Conservation (phyloP, 1,140 invertebrate genomes). For the Penaeus indicus region DNA sequence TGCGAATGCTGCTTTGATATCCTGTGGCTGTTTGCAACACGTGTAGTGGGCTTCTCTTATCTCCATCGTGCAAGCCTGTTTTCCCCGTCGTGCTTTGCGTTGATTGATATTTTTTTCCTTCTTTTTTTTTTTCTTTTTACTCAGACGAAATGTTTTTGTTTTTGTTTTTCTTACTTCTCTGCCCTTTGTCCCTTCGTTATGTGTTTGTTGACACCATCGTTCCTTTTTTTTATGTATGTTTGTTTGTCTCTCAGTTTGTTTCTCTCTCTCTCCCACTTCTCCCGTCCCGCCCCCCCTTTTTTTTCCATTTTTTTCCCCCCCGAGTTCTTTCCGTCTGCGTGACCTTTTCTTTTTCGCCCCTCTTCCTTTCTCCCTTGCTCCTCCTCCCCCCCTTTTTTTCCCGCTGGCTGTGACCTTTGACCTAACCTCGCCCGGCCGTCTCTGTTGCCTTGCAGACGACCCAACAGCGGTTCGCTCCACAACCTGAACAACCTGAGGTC, state of each 20-base stretch:
- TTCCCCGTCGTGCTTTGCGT: too few relatives aligned
- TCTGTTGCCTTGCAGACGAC: conserved; percentile 56
- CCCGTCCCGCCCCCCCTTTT: neutral
- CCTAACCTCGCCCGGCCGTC: conserved; percentile 21
- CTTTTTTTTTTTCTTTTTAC: too few relatives aligned
- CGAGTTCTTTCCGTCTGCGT: neutral
- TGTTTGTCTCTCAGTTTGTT: neutral
- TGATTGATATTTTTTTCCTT: too few relatives aligned
- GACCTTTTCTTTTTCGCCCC: neutral
- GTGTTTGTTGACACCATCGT: too few relatives aligned
- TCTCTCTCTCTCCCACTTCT: neutral
- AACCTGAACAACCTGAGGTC: conserved; percentile 52
- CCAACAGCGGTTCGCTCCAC: conserved; percentile 64
- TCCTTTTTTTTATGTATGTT: too few relatives aligned
- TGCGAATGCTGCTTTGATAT: too few relatives aligned
- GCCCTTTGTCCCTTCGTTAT: too few relatives aligned
- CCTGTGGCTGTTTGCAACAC: too few relatives aligned
- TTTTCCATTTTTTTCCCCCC: neutral
- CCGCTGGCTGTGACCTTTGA: conserved; percentile 8
- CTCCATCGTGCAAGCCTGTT: too few relatives aligned
- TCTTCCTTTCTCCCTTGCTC: neutral
- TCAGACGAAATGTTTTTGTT: too few relatives aligned
- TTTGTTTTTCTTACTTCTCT: too few relatives aligned
- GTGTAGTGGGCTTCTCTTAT: too few relatives aligned
- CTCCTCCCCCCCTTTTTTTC: neutral